Conservation (phyloP, 2,113 vertebrate genomes). For the Oenanthe melanoleuca region DNA sequence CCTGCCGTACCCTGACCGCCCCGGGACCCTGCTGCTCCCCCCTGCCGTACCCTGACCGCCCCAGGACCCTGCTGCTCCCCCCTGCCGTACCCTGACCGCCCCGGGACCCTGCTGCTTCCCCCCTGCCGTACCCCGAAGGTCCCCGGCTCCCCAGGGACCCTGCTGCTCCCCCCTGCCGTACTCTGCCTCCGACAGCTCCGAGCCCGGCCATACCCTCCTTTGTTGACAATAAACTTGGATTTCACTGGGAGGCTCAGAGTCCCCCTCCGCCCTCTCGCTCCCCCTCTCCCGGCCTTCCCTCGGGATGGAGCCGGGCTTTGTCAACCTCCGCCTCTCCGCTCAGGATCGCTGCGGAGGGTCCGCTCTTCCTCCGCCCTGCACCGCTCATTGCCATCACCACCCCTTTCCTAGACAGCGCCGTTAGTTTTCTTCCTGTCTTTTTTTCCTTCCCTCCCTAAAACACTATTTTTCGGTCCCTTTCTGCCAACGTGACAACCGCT, state of each 20-base stretch:
- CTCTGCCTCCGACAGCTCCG: background rate
- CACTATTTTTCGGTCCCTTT: background rate
- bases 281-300: background rate
- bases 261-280: background rate
- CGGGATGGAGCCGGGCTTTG: conserved; percentile 1
- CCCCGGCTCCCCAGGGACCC: no score
- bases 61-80: no score
- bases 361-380: background rate
- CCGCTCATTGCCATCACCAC: background rate
- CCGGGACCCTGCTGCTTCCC: background rate
- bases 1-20: background rate
- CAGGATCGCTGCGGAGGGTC: background rate
- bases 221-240: conserved; percentile 38
- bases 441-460: background rate
- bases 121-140: no score
- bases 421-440: background rate
- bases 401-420: background rate
- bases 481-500: background rate
- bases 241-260: background rate
- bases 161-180: no score
- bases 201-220: background rate
- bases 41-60: no score
- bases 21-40: background rate
- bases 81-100: background rate
- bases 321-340: background rate